Base-by-base conservation (phyloP, 2,113 vertebrate species). In the Dicentrarchus labrax region DNA sequence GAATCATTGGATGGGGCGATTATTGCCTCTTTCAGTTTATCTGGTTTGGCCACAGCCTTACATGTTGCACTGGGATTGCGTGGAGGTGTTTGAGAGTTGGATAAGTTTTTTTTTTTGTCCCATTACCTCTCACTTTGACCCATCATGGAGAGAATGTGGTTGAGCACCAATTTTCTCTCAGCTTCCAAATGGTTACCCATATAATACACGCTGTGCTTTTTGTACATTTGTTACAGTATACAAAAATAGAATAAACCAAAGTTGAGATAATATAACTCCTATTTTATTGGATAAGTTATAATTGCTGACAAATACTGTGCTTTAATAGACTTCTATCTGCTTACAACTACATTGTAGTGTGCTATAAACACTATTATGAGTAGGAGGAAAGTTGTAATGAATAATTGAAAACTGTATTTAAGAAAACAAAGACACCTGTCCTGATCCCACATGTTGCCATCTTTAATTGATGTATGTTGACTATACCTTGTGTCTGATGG, bases 1-100 rank as follows among this genome's bases (percentile, higher is more conserved):
- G 66, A 79, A 53, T 77, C 60, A 73, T 91, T 69, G 80, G 67
- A 72, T 64, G 66, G 66, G 65, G 69, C 82, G 78, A 90, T 86
- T 89, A 91, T 80, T 53, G 65, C 43, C 22, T 75, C 69, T 57
- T 72, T 81, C 56, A 61, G 12, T 80, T 60, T 71, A 65, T 88
- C 79, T 53, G 61, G 68, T 54, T 59, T 48, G 54, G n/a, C 50
- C 45, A 53, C 68, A 57, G 60, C 68, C 39, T 17, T 61, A n/a
- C 38, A 38, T 66, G 76, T 86, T 74, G 59, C 81, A 64, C 19
- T 73, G 24, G 65, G 77, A 87, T 89, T 88, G 73, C 78, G 1
- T 62, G 43, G 16, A 61, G 57, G 11, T 67, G 65, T 72, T 61
- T 60, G 17, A 53, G 53, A 88, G 70, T 53, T 69, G 36, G 19